Evolutionary conservation across 1,140 invertebrate genomes (phyloP).

Genomic region (Bicyclus anynana): DNA sequence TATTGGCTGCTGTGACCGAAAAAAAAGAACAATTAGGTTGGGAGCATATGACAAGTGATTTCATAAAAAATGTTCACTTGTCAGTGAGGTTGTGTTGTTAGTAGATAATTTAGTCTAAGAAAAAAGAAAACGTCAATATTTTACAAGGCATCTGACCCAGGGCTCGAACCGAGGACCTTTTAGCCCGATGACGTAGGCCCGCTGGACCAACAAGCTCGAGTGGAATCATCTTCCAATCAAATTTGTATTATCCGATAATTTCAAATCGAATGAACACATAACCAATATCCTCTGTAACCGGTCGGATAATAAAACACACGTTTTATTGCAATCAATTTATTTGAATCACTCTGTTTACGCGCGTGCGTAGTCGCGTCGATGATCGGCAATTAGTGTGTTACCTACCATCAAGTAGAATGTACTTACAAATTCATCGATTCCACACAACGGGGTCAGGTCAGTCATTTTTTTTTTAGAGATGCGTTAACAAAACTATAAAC

Average conservation of each 20-base stretch:
- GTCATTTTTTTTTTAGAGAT: background rate
- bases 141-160: no score
- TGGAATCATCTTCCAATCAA: background rate
- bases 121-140: no score
- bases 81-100: no score
- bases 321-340: slow-evolving; percentile 16
- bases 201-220: no score
- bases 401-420: background rate
- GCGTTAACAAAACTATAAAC: no score
- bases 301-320: slow-evolving; percentile 8
- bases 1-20: no score
- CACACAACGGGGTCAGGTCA: background rate
- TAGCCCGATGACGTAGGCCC: no score
- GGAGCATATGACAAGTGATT: no score
- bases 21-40: no score
- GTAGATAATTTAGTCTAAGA: no score
- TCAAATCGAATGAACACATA: background rate
- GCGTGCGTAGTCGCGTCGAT: background rate
- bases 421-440: background rate
- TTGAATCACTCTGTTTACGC: slow-evolving; percentile 18
- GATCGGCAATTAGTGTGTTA: slow-evolving; percentile 3
- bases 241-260: background rate
- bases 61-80: no score
- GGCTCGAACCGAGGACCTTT: no score
- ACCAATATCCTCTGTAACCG: slow-evolving; percentile 3